Conservation (phyloP, 2,888 invertebrate genomes). For the Sinelater perroti region DNA sequence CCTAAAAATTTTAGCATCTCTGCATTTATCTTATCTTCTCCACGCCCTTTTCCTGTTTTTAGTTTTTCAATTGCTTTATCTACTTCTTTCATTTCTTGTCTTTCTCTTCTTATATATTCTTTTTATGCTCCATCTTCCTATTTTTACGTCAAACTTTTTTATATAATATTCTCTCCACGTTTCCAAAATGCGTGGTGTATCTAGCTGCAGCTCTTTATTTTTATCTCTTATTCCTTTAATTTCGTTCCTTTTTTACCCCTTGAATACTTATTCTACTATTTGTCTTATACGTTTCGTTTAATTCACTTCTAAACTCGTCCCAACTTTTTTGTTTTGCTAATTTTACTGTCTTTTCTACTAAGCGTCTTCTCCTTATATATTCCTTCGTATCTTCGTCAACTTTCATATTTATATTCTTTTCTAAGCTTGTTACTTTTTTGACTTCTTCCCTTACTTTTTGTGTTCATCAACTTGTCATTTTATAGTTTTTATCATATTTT, state of each 20-base stretch:
- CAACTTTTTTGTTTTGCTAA: slow-evolving; percentile 1
- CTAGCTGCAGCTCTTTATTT: slow-evolving; percentile 3
- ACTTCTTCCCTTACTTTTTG: slow-evolving; percentile 1
- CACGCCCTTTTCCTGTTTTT: background rate
- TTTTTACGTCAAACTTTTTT: background rate
- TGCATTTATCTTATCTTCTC: background rate
- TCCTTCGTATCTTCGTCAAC: slow-evolving; percentile 1
- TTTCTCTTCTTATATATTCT: background rate
- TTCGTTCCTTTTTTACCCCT: too few species aligned
- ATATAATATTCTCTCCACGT: slow-evolving; percentile 1
- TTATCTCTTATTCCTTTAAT: slow-evolving; percentile 3
- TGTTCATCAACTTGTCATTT: background rate
- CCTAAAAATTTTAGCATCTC: slow-evolving; percentile 1
- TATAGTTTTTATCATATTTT: background rate
- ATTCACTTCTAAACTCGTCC: slow-evolving; percentile 1
- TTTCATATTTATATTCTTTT: slow-evolving; percentile 1
- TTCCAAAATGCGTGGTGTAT: background rate
- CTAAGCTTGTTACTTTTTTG: slow-evolving; percentile 3
- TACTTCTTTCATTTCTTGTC: slow-evolving; percentile 1
- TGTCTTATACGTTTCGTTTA: background rate
- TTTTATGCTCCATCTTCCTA: background rate
- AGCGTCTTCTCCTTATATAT: background rate
- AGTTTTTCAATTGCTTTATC: background rate
- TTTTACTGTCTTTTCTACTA: slow-evolving; percentile 2
- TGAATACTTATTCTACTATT: too few species aligned